Evolutionary conservation across 2,888 invertebrate genomes (phyloP).

Genomic region (Amiota minor): DNA sequence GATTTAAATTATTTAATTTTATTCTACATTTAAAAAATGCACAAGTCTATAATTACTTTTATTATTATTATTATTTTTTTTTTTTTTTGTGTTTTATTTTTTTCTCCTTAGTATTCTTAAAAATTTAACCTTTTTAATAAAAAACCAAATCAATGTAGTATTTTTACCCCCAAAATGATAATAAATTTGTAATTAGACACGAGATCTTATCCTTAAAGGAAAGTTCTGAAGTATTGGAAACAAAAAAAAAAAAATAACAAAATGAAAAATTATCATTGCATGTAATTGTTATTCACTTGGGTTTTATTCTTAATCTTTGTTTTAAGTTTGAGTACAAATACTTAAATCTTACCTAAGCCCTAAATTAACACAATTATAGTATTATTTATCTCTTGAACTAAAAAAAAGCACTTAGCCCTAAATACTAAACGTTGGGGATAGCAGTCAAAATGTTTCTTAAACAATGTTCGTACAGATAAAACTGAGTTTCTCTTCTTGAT

Average conservation of each 20-base stretch:
- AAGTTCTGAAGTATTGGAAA: slow-evolving; percentile 55
- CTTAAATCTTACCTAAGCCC: slow-evolving; percentile 39
- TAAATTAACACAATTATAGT: slow-evolving; percentile 36
- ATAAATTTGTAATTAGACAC: slow-evolving; percentile 46
- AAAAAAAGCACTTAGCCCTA: slow-evolving; percentile 47
- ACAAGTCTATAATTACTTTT: slow-evolving; percentile 60
- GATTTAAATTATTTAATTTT: slow-evolving; percentile 19
- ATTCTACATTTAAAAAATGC: slow-evolving; percentile 68
- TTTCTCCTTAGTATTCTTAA: slow-evolving; percentile 28
- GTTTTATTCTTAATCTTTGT: not conserved
- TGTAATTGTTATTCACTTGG: not conserved
- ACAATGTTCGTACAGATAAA: slow-evolving; percentile 18
- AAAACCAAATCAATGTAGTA: slow-evolving; percentile 33
- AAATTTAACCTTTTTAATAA: slow-evolving; percentile 27
- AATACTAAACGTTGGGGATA: slow-evolving; percentile 68
- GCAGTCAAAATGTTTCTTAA: slow-evolving; percentile 63
- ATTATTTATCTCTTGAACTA: slow-evolving; percentile 47
- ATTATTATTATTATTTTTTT: no score
- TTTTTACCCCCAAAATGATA: slow-evolving; percentile 41
- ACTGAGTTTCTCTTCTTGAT: not conserved
- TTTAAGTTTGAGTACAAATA: slow-evolving; percentile 8
- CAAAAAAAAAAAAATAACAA: not conserved
- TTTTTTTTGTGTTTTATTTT: slow-evolving; percentile 38
- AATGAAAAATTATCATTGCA: not conserved
- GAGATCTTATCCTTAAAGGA: slow-evolving; percentile 68